These are phyloP conservation scores for Drosophila ohnishii DNA, from an alignment of 1,140 invertebrate genomes.

Conservation along the genomic window DNA sequence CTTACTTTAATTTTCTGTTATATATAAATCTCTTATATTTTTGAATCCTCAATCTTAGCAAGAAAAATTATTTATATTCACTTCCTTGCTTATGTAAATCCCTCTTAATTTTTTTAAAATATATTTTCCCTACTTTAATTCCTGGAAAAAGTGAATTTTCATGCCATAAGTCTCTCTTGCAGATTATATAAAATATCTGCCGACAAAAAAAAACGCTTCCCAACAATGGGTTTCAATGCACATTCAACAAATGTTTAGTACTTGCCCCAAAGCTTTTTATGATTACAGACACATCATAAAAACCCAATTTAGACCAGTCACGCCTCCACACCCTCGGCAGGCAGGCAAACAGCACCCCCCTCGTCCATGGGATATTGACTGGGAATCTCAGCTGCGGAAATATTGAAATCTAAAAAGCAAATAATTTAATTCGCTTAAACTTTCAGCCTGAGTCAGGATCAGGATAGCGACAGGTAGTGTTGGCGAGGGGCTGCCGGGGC, in stretches of 20 bases:
- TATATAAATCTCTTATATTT: background rate
- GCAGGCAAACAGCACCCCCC: constrained; percentile 5
- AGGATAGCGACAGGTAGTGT: constrained; percentile 14
- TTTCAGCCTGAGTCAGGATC: constrained; percentile 47
- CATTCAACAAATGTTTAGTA: constrained; percentile 57
- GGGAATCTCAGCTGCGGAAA: constrained; percentile 78
- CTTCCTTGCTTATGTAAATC: too few relatives aligned
- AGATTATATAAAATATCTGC: constrained; percentile 9
- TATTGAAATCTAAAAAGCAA: constrained; percentile 82
- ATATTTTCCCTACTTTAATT: background rate
- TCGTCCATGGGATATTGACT: constrained; percentile 60
- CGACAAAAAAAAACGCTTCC: background rate
- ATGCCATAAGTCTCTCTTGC: background rate
- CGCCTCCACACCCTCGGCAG: constrained; percentile 22
- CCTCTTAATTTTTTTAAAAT: background rate
- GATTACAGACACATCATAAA: constrained; percentile 61
- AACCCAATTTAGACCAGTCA: constrained; percentile 54
- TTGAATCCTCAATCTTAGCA: background rate
- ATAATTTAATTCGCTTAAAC: constrained; percentile 82
- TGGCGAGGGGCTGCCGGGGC: constrained; percentile 9
- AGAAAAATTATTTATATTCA: background rate
- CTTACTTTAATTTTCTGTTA: too few relatives aligned
- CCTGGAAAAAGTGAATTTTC: background rate
- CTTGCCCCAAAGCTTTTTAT: constrained; percentile 55
- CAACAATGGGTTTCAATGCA: constrained; percentile 15